Evolutionary conservation across 2,797 vertebrate species (phyloP).

Genomic region (Gymnoscopelus braueri): DNA sequence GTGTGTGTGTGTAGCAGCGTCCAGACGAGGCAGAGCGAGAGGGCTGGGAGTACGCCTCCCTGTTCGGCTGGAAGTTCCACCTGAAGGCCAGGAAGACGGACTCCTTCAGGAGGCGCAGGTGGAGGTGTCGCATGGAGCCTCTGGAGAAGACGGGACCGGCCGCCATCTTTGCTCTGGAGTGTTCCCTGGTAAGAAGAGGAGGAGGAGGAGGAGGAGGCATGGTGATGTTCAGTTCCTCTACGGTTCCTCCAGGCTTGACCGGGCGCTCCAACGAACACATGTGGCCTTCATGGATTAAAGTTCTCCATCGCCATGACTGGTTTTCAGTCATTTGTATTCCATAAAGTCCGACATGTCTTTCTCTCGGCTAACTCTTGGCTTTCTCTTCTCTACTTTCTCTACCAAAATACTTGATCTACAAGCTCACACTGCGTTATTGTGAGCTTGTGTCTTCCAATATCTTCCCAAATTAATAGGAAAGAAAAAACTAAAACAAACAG

Average conservation of each 20-base stretch:
- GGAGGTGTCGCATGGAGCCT: conserved; percentile 94
- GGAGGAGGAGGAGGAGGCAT: neutral
- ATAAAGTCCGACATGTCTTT: no score
- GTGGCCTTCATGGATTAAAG: no score
- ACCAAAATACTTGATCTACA: neutral
- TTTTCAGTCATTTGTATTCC: no score
- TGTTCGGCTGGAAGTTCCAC: conserved; percentile 97
- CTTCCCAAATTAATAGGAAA: no score
- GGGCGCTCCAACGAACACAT: no score
- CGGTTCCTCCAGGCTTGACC: no score
- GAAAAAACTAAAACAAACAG: no score
- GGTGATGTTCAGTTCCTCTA: neutral
- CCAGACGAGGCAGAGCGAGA: conserved; percentile 88
- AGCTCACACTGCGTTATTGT: no score
- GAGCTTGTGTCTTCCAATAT: no score
- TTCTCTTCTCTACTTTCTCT: no score
- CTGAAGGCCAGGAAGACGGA: conserved; percentile 90
- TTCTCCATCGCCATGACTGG: no score
- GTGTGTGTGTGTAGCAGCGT: conserved; percentile 74
- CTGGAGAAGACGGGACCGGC: conserved; percentile 91
- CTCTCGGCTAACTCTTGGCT: no score
- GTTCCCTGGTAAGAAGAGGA: conserved; percentile 85
- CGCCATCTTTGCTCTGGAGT: conserved; percentile 94
- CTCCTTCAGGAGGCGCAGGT: conserved; percentile 89
- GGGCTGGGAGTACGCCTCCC: conserved; percentile 97